A percentile compares a stretch with the other conserved stretches of the same genome.
These are phyloP conservation scores for Noctua janthe DNA, from an alignment of 2,888 invertebrate species.

Conservation along the genomic window DNA sequence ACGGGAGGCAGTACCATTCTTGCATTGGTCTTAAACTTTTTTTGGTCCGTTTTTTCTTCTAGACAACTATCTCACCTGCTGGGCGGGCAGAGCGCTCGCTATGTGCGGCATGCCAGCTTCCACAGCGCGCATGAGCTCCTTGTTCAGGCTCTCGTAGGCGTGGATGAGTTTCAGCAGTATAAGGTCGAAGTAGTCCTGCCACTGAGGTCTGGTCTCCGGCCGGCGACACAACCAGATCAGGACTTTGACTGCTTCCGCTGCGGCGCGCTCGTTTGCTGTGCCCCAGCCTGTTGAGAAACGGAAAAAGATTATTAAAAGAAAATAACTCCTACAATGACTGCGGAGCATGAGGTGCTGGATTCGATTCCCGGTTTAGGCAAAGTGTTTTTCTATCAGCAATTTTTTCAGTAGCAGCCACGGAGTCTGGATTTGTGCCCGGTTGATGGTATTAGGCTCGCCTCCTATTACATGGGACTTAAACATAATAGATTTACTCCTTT, in stretches of 20 bases:
- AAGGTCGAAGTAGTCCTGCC: slow-evolving; percentile 97
- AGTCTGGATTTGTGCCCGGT: too few species aligned
- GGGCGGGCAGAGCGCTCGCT: slow-evolving; percentile 95
- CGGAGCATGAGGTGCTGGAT: too few species aligned
- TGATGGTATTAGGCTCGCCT: too few species aligned
- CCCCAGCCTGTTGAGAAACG: slow-evolving; percentile 78
- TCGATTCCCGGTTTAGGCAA: too few species aligned
- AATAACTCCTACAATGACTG: background rate
- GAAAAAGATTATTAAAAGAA: background rate
- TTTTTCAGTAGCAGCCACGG: too few species aligned
- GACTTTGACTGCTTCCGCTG: slow-evolving; percentile 94
- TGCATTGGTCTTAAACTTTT: too few species aligned
- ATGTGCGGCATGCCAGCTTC: slow-evolving; percentile 95
- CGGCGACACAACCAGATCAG: slow-evolving; percentile 96
- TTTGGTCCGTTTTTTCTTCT: too few species aligned
- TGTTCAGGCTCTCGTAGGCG: slow-evolving; percentile 94
- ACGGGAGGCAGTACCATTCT: too few species aligned
- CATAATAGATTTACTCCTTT: too few species aligned
- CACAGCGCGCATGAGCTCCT: slow-evolving; percentile 95
- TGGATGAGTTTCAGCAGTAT: slow-evolving; percentile 97
- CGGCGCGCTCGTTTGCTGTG: slow-evolving; percentile 91
- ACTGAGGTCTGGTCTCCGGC: slow-evolving; percentile 93
- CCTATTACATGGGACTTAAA: too few species aligned
- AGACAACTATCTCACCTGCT: slow-evolving; percentile 87
- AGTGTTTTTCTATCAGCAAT: too few species aligned